A percentile compares a stretch with the other conserved stretches of the same genome.
Conservation (phyloP, 1,140 invertebrate genomes). For the Heliconius nattereri region DNA sequence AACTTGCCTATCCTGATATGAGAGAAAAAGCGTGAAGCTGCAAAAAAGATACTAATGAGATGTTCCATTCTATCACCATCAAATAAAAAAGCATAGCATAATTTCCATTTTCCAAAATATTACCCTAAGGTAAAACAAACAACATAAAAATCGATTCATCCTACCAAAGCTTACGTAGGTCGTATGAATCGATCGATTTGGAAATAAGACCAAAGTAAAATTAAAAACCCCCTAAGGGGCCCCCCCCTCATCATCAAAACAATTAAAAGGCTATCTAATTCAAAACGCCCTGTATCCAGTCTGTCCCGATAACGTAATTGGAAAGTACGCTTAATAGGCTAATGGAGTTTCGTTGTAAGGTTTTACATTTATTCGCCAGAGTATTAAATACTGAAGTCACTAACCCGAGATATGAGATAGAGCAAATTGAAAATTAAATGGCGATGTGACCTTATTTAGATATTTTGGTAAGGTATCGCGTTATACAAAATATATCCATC, state of each 20-base stretch:
- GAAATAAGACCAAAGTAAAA: not conserved
- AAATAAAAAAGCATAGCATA: too few species aligned
- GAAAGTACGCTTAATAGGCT: slow-evolving; percentile 41
- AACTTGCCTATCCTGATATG: too few species aligned
- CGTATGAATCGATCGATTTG: too few species aligned
- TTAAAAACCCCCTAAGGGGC: not conserved
- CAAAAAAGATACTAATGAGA: too few species aligned
- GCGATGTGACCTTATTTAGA: not conserved
- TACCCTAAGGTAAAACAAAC: too few species aligned
- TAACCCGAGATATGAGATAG: slow-evolving; percentile 9
- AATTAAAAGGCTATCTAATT: slow-evolving; percentile 22
- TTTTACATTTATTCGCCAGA: slow-evolving; percentile 33
- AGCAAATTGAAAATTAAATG: slow-evolving; percentile 10
- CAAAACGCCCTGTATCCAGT: slow-evolving; percentile 12
- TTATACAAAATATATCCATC: slow-evolving; percentile 1
- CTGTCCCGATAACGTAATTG: slow-evolving; percentile 32
- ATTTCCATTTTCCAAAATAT: too few species aligned
- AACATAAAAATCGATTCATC: too few species aligned
- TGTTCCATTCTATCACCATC: too few species aligned
- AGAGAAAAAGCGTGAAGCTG: too few species aligned
- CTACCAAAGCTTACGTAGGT: too few species aligned
- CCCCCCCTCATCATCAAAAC: not conserved
- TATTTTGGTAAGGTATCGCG: not conserved
- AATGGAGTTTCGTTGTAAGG: slow-evolving; percentile 47
- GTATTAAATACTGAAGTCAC: slow-evolving; percentile 19